Evolutionary conservation across 2,797 vertebrate genomes (phyloP).

Genomic region (Lemur catta): DNA sequence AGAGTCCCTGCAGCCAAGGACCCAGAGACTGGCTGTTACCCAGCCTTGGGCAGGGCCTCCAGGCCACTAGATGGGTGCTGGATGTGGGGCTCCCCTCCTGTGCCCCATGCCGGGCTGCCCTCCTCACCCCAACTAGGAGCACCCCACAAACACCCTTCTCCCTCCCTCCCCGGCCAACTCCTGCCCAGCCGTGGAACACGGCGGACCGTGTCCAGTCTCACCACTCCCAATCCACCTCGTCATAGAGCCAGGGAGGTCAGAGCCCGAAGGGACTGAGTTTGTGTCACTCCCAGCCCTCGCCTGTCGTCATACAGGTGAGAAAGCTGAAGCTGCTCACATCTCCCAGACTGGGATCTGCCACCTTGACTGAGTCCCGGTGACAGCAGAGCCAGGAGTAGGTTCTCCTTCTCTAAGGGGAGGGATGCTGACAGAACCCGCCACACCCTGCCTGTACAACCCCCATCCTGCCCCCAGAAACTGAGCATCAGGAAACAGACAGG

Average conservation of each 20-base stretch:
- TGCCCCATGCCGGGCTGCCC: neutral
- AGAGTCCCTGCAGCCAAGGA: neutral
- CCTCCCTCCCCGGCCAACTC: neutral
- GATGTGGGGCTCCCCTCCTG: rapidly evolving
- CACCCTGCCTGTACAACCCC: too few species aligned
- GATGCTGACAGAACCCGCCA: neutral
- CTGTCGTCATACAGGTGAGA: neutral
- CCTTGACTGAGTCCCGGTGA: neutral
- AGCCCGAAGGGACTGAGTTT: neutral
- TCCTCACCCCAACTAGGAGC: neutral
- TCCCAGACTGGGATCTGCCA: neutral
- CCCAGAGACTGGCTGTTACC: neutral
- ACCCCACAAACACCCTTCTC: neutral
- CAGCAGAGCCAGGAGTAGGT: neutral
- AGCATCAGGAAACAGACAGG: neutral
- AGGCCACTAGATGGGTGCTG: too few species aligned
- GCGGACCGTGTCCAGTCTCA: too few species aligned
- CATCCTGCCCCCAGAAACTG: neutral
- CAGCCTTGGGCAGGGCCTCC: neutral
- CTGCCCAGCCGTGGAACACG: neutral
- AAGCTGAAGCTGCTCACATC: neutral
- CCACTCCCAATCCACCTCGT: neutral
- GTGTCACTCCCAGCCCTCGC: too few species aligned
- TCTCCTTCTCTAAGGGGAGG: neutral
- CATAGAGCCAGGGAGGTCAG: neutral